phyloP scores from a whole-genome alignment of 1,140 invertebrate species.

The Cecropterus lyciades region DNA sequence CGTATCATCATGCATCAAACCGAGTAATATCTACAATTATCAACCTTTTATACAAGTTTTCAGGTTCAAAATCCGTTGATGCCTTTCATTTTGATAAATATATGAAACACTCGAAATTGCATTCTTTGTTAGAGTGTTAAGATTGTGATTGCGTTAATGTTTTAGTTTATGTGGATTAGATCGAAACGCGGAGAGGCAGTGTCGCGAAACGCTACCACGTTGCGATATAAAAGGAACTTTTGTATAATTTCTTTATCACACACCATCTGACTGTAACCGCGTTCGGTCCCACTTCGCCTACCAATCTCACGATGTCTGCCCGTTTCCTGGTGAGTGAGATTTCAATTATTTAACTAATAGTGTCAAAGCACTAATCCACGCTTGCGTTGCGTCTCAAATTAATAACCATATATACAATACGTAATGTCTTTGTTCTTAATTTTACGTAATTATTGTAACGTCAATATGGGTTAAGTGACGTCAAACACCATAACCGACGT shows the following conservation, averaged over 20 bases:
- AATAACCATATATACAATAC: neutral
- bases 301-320: slow-evolving; percentile 61
- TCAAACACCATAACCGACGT: slow-evolving; percentile 2
- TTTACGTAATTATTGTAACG: neutral
- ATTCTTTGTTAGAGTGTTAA: slow-evolving; percentile 19
- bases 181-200: slow-evolving; percentile 65
- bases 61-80: slow-evolving; percentile 42
- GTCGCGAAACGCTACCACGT: slow-evolving; percentile 81
- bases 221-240: slow-evolving; percentile 82
- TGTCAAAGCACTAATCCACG: neutral
- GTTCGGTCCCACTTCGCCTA: slow-evolving; percentile 51
- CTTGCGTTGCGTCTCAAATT: neutral
- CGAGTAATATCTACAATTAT: slow-evolving; percentile 37
- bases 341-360: slow-evolving; percentile 20
- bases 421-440: too few species aligned
- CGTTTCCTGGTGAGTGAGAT: slow-evolving; percentile 71
- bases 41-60: slow-evolving; percentile 38
- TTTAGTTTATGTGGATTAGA: slow-evolving; percentile 44
- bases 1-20: slow-evolving; percentile 4
- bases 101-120: slow-evolving; percentile 34
- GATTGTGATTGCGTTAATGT: slow-evolving; percentile 25
- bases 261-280: slow-evolving; percentile 60
- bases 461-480: slow-evolving; percentile 19
- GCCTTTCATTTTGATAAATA: slow-evolving; percentile 29
- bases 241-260: slow-evolving; percentile 81